phyloP scores from a whole-genome alignment of 2,797 vertebrate species.

The Hybognathus amarus region DNA sequence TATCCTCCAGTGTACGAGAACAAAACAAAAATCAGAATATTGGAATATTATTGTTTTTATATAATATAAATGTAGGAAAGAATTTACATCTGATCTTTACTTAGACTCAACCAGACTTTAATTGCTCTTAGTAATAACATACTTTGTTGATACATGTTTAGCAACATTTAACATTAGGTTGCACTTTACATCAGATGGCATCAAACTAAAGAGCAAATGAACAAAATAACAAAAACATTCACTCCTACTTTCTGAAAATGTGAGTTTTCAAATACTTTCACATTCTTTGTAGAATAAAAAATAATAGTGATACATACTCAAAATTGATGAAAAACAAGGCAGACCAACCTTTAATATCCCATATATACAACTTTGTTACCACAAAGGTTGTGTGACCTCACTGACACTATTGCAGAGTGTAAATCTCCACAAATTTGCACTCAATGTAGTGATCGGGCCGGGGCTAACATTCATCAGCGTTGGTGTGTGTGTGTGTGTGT shows the following conservation, averaged over 20 bases:
- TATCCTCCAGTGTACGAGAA: neutral
- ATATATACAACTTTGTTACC: neutral
- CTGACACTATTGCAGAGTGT: neutral
- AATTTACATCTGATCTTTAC: neutral
- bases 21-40: neutral
- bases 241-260: conserved; percentile 3
- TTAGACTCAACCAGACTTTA: neutral
- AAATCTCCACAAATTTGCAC: neutral
- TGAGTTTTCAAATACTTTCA: neutral
- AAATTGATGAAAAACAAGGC: neutral
- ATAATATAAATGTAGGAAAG: neutral
- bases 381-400: neutral
- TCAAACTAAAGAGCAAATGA: neutral
- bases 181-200: neutral
- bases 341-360: neutral
- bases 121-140: neutral
- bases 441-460: neutral
- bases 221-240: neutral
- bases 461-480: neutral
- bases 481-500: neutral
- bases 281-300: conserved; percentile 5
- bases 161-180: neutral
- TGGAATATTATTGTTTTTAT: neutral
- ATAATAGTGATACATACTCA: neutral
- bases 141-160: neutral